phyloP scores from a whole-genome alignment of 2,113 vertebrate species.

The Entelurus aequoreus region DNA sequence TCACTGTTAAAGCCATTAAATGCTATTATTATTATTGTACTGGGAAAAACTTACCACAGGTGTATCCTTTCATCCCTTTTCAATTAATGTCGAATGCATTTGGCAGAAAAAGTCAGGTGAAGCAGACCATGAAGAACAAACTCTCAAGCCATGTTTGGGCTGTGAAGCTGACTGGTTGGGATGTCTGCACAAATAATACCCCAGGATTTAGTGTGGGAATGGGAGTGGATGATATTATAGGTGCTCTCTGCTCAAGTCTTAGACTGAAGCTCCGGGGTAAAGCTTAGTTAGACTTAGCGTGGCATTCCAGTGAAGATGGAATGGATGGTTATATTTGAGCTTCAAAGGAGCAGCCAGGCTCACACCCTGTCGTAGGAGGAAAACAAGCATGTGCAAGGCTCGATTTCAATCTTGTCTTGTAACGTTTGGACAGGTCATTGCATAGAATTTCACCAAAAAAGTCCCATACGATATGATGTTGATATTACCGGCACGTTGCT shows the following conservation, averaged over 20 bases:
- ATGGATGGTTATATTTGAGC: slow-evolving; percentile 32
- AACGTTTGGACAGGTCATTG: background rate
- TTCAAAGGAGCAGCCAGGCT: slow-evolving; percentile 30
- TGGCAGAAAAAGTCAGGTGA: slow-evolving; percentile 8
- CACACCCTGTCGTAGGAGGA: slow-evolving; percentile 11
- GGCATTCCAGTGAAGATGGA: slow-evolving; percentile 55
- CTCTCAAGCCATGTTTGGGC: slow-evolving; percentile 19
- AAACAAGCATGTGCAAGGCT: background rate
- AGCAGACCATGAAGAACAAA: slow-evolving; percentile 32
- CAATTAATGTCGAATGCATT: background rate
- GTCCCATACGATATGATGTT: too few species aligned
- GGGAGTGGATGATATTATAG: slow-evolving; percentile 26
- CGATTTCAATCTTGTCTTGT: background rate
- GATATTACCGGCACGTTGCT: too few species aligned
- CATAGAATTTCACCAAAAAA: background rate
- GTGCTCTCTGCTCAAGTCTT: slow-evolving; percentile 39
- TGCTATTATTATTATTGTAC: background rate
- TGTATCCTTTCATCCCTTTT: background rate
- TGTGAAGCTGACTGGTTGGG: slow-evolving; percentile 33
- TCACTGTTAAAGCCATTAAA: too few species aligned
- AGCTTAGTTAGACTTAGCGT: slow-evolving; percentile 48
- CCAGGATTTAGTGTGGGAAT: slow-evolving; percentile 64
- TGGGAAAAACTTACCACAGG: background rate
- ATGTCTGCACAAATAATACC: slow-evolving; percentile 48
- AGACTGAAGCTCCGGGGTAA: slow-evolving; percentile 48